Percentiles rank a stretch among this genome's conserved stretches.
Conservation (phyloP, 2,888 invertebrate genomes). For the Cheiracanthium punctorium region DNA sequence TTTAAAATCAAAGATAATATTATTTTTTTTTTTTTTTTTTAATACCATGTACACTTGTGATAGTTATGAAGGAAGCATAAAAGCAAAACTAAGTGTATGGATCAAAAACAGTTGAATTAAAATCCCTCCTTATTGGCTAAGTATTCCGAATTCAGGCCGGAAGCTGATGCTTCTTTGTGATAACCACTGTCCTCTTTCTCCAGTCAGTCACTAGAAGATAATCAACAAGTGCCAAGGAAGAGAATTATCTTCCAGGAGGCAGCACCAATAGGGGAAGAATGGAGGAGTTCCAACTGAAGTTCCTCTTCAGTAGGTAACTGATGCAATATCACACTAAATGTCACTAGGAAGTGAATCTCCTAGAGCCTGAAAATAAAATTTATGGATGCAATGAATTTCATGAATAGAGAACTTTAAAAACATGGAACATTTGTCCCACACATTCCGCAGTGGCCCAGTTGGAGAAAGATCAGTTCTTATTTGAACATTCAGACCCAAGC, state of each 20-base stretch:
- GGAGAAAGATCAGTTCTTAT: too few relatives aligned
- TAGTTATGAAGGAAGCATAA: neutral
- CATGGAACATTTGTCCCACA: too few relatives aligned
- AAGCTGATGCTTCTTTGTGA: slow-evolving; percentile 17
- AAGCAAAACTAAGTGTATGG: neutral
- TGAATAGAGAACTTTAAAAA: too few relatives aligned
- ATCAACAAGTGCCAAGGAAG: slow-evolving; percentile 62
- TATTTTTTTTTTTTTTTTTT: too few relatives aligned
- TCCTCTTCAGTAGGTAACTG: slow-evolving; percentile 23
- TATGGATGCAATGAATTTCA: too few relatives aligned
- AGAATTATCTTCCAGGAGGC: slow-evolving; percentile 57
- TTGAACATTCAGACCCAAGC: too few relatives aligned
- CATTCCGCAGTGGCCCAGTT: too few relatives aligned
- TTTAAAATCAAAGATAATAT: too few relatives aligned
- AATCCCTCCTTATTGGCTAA: slow-evolving; percentile 55
- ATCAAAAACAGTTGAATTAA: neutral
- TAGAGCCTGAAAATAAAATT: slow-evolving; percentile 32
- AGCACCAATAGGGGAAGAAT: slow-evolving; percentile 65
- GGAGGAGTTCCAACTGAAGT: slow-evolving; percentile 35
- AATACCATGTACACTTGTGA: neutral
- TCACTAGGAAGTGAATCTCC: slow-evolving; percentile 45
- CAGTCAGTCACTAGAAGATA: slow-evolving; percentile 67
- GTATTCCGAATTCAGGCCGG: neutral
- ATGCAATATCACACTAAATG: slow-evolving; percentile 52
- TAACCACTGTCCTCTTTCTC: slow-evolving; percentile 33